Base-by-base conservation (phyloP, 2,888 invertebrate species). In the Lithophane socia region DNA sequence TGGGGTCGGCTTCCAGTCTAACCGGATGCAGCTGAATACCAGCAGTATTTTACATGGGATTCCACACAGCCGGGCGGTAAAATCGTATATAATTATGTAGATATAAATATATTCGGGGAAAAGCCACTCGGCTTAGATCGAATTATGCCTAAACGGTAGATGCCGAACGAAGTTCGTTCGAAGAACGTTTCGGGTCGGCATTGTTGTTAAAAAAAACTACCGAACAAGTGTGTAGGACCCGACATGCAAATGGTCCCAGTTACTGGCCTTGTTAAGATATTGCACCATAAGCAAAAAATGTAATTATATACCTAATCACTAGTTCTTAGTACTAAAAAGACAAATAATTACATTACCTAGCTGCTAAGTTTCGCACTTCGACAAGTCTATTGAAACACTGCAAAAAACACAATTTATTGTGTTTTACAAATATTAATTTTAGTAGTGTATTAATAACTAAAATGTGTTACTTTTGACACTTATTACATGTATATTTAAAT, bases 351-450 rank as follows among this genome's bases (percentile, higher is more conserved):
- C 65, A 42, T 12, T 18, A 18, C 42, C 37, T 68, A 70, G 60
- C 29, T 42, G 79, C 66, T 72, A 82, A 65, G 77, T 78, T 82
- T 83, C 75, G 54, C 82, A 82, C 66, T 44, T 71, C 73, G 69
- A 70, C 10, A 47, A 16, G 47, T 61, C 21, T 73, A 44, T 83
- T 79, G 63, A 70, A 61, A 69, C 2, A 65, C 29, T 69, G 37
- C 61, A 71, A 49, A 16, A 58, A 61, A 56, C 2, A 64, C 21
- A 49, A 29, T 42, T 54, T 37, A 56, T 16, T 67, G 16, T 68
- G n/a, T 44, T 56, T 18, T 18, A 18, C 10, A 52, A 69, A 67
- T 77, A 68, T 72, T 77, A 16, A 21, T 68, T 63, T 68, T 66
- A 49, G 49, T 7, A 21, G 29, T 18, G 13, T 4, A 42, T 24